phyloP scores from a whole-genome alignment of 2,797 vertebrate species.

The Lateolabrax maculatus region DNA sequence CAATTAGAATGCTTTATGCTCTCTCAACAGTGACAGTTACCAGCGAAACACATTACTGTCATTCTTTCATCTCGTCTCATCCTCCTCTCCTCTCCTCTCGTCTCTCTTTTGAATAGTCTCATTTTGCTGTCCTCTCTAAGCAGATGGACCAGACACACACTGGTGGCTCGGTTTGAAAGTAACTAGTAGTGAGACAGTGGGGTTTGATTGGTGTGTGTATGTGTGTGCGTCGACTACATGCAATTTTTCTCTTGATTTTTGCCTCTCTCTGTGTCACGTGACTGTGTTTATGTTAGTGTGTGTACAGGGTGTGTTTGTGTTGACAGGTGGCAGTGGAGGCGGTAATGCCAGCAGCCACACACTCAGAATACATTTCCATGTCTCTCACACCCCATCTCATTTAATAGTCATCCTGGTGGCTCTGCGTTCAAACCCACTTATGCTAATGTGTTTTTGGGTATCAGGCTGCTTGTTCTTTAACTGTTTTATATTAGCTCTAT shows the following conservation, averaged over 20 bases:
- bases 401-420: constrained; percentile 63
- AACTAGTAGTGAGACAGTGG: constrained; percentile 36
- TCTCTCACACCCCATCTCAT: constrained; percentile 50
- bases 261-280: not conserved
- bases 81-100: constrained; percentile 6
- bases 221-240: constrained; percentile 21
- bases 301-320: constrained; percentile 29
- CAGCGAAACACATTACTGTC: constrained; percentile 17
- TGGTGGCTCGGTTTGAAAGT: constrained; percentile 70
- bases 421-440: constrained; percentile 74
- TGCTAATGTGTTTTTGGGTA: constrained; percentile 71
- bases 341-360: constrained; percentile 52
- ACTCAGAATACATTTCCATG: constrained; percentile 62
- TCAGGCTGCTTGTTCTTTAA: constrained; percentile 70
- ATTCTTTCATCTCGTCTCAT: constrained; percentile 4
- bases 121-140: constrained; percentile 59
- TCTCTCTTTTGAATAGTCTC: constrained; percentile 55
- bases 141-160: constrained; percentile 83
- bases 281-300: constrained; percentile 11
- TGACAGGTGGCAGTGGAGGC: constrained; percentile 67
- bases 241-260: not conserved
- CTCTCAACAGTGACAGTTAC: constrained; percentile 22
- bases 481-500: constrained; percentile 77
- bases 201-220: constrained; percentile 21
- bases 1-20: constrained; percentile 32